Evolutionary conservation across 2,888 invertebrate species (phyloP).

Genomic region (Artemia sp.): DNA sequence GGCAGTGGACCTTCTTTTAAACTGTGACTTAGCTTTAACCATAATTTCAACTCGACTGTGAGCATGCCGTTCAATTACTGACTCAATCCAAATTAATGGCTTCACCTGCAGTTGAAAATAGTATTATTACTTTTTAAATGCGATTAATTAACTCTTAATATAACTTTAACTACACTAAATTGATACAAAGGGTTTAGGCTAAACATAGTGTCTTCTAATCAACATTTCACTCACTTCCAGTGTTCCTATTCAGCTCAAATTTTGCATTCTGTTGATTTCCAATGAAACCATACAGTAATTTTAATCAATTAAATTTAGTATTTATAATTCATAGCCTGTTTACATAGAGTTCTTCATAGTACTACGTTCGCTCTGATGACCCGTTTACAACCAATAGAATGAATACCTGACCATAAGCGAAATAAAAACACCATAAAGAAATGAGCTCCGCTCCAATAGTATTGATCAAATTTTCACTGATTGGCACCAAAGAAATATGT

Average conservation of each 20-base stretch:
- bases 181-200: not conserved
- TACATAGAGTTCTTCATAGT: too few relatives aligned
- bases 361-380: too few relatives aligned
- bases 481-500: too few relatives aligned
- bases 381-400: too few relatives aligned
- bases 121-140: not conserved
- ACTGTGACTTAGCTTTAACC: conserved; percentile 97
- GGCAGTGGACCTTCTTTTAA: conserved; percentile 89
- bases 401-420: too few relatives aligned
- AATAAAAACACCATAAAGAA: too few relatives aligned
- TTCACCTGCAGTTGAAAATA: conserved; percentile 42
- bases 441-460: too few relatives aligned
- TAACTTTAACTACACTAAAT: not conserved
- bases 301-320: too few relatives aligned
- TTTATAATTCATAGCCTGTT: too few relatives aligned
- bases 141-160: conserved; percentile 14
- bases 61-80: conserved; percentile 89
- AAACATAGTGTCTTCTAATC: conserved; percentile 15
- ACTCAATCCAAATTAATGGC: conserved; percentile 96
- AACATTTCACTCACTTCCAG: not conserved
- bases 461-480: too few relatives aligned
- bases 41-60: conserved; percentile 96
- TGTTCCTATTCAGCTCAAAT: not conserved
- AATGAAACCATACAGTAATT: too few relatives aligned
- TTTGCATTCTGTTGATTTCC: too few relatives aligned